These are phyloP conservation scores for Misgurnus anguillicaudatus DNA, from an alignment of 2,113 vertebrate species.

Conservation along the genomic window DNA sequence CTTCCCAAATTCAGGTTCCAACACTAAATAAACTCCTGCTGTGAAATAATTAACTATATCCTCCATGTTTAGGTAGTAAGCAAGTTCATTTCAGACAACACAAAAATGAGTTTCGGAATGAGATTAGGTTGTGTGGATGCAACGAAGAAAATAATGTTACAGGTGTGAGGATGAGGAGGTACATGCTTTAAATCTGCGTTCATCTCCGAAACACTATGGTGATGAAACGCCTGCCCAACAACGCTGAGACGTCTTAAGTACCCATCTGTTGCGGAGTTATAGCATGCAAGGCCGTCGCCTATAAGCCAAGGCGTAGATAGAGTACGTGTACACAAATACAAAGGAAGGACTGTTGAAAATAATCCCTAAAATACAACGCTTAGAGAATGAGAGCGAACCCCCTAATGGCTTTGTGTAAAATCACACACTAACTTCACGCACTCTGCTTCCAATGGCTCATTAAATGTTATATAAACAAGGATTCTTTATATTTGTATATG, in stretches of 20 bases:
- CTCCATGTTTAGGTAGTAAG: slow-evolving; percentile 54
- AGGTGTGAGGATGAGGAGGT: background rate
- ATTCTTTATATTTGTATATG: slow-evolving; percentile 69
- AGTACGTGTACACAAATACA: background rate
- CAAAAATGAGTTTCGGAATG: slow-evolving; percentile 26
- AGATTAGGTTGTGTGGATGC: slow-evolving; percentile 50
- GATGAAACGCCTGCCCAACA: background rate
- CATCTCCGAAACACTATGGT: background rate
- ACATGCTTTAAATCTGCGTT: slow-evolving; percentile 21
- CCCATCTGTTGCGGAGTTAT: background rate
- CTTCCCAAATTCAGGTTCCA: slow-evolving; percentile 70
- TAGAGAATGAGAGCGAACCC: slow-evolving; percentile 28
- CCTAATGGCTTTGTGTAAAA: slow-evolving; percentile 42
- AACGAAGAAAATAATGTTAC: slow-evolving; percentile 37
- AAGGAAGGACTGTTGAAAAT: background rate
- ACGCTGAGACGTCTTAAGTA: background rate
- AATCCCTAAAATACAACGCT: background rate
- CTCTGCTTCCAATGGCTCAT: slow-evolving; percentile 50
- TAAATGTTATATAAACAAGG: slow-evolving; percentile 70
- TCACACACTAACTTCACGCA: slow-evolving; percentile 1
- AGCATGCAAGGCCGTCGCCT: slow-evolving; percentile 38
- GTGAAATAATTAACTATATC: slow-evolving; percentile 40
- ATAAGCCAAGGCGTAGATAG: background rate
- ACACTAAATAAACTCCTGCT: slow-evolving; percentile 61
- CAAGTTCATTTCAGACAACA: slow-evolving; percentile 50